Evolutionary conservation across 2,113 vertebrate species (phyloP).

Genomic region (Oryzias curvinotus): DNA sequence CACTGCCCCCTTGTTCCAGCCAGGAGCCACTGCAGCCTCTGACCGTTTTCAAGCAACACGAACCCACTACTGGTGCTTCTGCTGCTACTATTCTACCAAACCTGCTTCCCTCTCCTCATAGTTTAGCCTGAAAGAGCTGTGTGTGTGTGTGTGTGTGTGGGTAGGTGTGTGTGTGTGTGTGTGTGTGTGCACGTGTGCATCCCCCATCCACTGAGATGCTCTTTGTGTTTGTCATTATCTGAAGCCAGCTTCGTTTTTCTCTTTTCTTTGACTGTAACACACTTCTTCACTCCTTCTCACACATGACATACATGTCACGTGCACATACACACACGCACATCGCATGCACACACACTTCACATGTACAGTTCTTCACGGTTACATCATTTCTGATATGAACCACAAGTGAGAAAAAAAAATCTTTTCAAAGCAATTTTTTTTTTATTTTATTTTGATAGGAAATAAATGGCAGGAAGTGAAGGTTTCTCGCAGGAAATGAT

Average conservation of each 20-base stretch:
- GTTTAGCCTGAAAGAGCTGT: conserved; percentile 13
- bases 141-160: not conserved
- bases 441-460: no score
- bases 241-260: conserved; percentile 26
- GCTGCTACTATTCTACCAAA: conserved; percentile 66
- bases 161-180: not conserved
- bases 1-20: conserved; percentile 66
- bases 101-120: conserved; percentile 59
- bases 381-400: conserved; percentile 6
- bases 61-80: conserved; percentile 47
- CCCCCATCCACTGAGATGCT: conserved; percentile 62
- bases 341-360: conserved; percentile 1
- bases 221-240: conserved; percentile 71
- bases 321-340: conserved; percentile 52
- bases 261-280: conserved; percentile 34
- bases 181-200: conserved; percentile 19
- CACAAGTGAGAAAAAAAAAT: conserved; percentile 5
- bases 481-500: no score
- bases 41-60: conserved; percentile 42
- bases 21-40: conserved; percentile 19
- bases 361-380: no score
- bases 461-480: no score
- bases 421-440: no score
- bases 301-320: conserved; percentile 64
- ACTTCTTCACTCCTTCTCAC: conserved; percentile 62